Conservation (phyloP, 2,888 invertebrate genomes). For the Limnephilus auricula region DNA sequence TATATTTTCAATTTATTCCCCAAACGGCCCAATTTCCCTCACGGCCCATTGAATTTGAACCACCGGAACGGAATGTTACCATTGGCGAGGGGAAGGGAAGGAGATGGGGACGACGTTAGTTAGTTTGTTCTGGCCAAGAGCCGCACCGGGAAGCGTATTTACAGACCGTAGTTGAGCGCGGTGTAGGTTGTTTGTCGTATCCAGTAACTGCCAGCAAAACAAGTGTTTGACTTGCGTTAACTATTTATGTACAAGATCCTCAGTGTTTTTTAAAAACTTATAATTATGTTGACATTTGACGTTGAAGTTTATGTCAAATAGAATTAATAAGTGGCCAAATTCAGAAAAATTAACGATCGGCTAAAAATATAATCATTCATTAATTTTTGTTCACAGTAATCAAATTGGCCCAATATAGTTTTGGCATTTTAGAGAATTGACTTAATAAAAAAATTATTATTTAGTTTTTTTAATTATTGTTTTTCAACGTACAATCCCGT, state of each 20-base stretch:
- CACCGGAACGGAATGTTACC: constrained; percentile 34
- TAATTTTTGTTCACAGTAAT: no score
- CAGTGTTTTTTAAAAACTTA: neutral
- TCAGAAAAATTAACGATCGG: no score
- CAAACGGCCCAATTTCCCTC: constrained; percentile 24
- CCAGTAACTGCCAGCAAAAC: neutral
- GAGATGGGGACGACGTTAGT: neutral
- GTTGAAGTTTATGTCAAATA: no score
- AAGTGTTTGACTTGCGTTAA: neutral
- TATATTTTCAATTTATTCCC: constrained; percentile 39
- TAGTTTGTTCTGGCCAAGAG: neutral
- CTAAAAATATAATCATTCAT: no score
- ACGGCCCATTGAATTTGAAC: constrained; percentile 37
- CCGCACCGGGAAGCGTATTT: neutral
- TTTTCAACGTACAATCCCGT: no score
- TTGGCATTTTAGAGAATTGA: no score
- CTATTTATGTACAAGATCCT: neutral
- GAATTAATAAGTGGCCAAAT: no score
- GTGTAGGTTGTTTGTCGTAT: neutral
- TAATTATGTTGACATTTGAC: neutral
- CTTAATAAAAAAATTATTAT: no score
- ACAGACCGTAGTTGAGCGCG: neutral
- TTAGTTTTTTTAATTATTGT: no score
- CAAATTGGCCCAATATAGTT: no score
- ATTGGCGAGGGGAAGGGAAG: neutral